Evolutionary conservation across 2,797 vertebrate species (phyloP).

Genomic region (Spinus pinus): DNA sequence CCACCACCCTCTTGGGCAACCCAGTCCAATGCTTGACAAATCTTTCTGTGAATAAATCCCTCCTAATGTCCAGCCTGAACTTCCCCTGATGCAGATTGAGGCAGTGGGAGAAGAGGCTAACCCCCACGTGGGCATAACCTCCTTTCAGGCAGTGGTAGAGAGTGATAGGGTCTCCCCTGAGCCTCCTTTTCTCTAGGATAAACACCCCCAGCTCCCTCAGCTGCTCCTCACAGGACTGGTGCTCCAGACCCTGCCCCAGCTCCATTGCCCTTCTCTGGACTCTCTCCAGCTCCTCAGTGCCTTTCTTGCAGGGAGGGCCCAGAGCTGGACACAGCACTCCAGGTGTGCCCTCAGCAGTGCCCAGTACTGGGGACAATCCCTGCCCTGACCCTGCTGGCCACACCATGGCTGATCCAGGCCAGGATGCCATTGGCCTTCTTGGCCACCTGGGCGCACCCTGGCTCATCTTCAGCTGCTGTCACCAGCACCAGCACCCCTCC

Average conservation of each 20-base stretch:
- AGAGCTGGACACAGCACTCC: not conserved
- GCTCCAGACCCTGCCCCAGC: not conserved
- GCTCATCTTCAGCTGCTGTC: not conserved
- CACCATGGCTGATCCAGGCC: not conserved
- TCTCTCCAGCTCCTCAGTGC: not conserved
- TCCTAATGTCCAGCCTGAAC: not conserved
- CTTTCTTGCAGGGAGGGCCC: not conserved
- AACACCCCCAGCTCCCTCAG: not conserved
- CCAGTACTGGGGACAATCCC: not conserved
- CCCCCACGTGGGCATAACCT: accelerated
- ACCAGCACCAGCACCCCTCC: not conserved
- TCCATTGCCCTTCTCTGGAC: not conserved
- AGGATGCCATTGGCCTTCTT: not conserved
- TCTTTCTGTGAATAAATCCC: not conserved
- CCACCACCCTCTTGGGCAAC: not conserved
- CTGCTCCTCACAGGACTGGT: not conserved
- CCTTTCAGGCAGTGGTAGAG: not conserved
- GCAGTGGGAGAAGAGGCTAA: accelerated
- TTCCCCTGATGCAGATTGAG: not conserved
- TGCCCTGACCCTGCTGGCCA: not conserved
- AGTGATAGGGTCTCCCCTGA: not conserved
- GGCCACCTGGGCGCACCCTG: not conserved
- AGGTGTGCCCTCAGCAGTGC: not conserved
- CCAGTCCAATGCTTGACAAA: not conserved
- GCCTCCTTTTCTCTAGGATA: not conserved